Evolutionary conservation across 2,888 invertebrate genomes (phyloP).

Genomic region (Dichetophora obliterata): DNA sequence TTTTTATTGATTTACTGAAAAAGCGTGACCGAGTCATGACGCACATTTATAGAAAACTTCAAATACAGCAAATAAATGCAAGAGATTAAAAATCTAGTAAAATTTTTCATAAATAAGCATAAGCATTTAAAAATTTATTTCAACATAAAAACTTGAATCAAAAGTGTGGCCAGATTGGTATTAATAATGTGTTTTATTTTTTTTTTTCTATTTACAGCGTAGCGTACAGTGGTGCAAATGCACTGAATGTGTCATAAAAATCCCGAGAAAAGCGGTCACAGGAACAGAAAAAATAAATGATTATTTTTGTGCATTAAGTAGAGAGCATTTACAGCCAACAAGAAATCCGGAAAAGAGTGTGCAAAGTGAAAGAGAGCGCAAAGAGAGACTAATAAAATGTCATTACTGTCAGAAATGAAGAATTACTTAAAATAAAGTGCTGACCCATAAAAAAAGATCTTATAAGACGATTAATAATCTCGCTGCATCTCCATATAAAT

Average conservation of each 20-base stretch:
- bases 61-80: not conserved
- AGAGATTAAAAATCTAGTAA: conserved; percentile 12
- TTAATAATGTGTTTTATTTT: conserved; percentile 15
- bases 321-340: no score
- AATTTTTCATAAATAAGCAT: not conserved
- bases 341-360: no score
- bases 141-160: not conserved
- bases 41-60: not conserved
- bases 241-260: not conserved
- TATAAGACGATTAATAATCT: conserved; percentile 39
- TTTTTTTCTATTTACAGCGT: conserved; percentile 20
- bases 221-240: not conserved
- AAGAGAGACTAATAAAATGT: conserved; percentile 48
- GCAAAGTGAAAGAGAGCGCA: no score
- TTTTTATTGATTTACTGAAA: conserved; percentile 47
- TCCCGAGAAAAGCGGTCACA: no score
- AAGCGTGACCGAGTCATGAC: conserved; percentile 18
- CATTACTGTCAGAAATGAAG: conserved; percentile 52
- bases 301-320: not conserved
- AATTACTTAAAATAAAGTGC: conserved; percentile 47
- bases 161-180: not conserved
- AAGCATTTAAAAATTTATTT: not conserved
- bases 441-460: conserved; percentile 38
- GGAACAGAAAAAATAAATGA: conserved; percentile 18
- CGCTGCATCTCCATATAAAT: not conserved